A percentile compares a stretch with the other conserved stretches of the same genome.
phyloP scores from a whole-genome alignment of 2,113 vertebrate species.

The Mionectes macconnelli region DNA sequence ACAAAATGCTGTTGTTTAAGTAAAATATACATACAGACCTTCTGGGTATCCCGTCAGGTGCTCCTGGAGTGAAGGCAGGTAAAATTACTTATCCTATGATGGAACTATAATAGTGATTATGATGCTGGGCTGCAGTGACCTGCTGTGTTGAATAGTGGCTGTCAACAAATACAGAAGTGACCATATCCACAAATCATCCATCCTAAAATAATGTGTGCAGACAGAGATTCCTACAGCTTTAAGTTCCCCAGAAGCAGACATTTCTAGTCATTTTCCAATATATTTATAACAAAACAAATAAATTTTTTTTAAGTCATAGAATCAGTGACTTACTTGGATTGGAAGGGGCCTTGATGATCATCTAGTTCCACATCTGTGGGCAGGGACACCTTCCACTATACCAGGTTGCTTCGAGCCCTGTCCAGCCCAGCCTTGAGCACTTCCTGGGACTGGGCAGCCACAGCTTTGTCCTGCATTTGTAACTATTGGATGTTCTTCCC shows the following conservation, averaged over 20 bases:
- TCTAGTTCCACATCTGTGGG: background rate
- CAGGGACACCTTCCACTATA: too few relatives aligned
- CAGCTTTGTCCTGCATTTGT: background rate
- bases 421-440: background rate
- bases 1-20: background rate
- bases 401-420: background rate
- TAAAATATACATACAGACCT: background rate
- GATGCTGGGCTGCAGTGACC: background rate
- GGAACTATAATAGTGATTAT: background rate
- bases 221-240: background rate
- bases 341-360: background rate
- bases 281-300: background rate
- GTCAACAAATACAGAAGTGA: background rate
- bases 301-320: background rate
- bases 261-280: background rate
- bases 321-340: background rate
- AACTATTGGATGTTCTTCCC: background rate
- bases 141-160: background rate
- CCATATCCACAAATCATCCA: background rate
- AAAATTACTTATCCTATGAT: background rate
- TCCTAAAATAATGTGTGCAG: background rate
- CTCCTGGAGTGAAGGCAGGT: background rate
- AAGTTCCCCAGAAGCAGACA: background rate
- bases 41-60: background rate
- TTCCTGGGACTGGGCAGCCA: background rate